Conservation (phyloP, 2,113 vertebrate genomes). For the Mustelus asterias region DNA sequence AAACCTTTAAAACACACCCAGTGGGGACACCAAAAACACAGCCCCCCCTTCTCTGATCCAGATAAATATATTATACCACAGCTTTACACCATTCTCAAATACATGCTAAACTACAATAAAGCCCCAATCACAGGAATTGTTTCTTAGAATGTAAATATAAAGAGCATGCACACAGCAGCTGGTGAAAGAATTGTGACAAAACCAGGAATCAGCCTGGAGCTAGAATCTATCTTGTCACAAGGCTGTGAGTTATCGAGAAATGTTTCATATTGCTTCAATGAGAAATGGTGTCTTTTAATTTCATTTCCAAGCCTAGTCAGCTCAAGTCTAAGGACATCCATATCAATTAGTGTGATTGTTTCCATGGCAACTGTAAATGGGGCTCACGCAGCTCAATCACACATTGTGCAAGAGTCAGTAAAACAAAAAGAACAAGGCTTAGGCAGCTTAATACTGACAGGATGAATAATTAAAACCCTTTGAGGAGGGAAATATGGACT, state of each 20-base stretch:
- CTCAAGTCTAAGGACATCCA: background rate
- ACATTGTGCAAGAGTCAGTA: background rate
- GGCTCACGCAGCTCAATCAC: background rate
- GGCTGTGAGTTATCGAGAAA: background rate
- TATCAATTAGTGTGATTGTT: background rate
- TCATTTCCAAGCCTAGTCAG: background rate
- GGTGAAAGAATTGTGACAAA: constrained; percentile 2
- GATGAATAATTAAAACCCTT: background rate
- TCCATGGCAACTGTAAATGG: background rate
- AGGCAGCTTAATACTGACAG: background rate
- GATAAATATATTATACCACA: background rate
- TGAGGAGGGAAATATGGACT: background rate
- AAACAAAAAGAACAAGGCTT: background rate
- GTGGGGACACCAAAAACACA: no score
- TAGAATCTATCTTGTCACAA: background rate
- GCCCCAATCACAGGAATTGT: background rate
- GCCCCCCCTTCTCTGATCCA: background rate
- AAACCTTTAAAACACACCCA: no score
- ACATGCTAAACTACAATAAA: background rate
- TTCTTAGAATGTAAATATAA: background rate
- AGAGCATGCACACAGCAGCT: background rate
- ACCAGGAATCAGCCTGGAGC: background rate
- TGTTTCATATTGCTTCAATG: background rate
- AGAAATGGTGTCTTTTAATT: background rate
- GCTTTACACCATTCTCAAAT: background rate